Evolutionary conservation across 2,888 invertebrate genomes (phyloP), one percentile per base, ranked within the genome.

Genomic region (Panopea generosa): DNA sequence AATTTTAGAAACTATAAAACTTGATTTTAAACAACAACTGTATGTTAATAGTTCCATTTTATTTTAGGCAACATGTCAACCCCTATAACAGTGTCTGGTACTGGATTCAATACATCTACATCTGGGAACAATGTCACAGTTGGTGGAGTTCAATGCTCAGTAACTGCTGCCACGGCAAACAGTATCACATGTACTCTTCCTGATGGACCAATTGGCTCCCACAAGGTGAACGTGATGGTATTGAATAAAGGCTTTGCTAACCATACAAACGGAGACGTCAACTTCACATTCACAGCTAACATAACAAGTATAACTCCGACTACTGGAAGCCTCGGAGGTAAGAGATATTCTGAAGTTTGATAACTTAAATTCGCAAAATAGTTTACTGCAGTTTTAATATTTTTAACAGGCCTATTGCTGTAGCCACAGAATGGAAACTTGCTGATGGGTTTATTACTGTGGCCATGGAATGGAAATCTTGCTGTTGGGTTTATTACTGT

Each of bases 121-220:
- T 26, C 68, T 6, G 78, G 85, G 20, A 87, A 88, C 55, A 45
- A 20, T 0, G 89, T 90, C 4, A 73, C 56, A 1, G 76, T 91
- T 24, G 90, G 87, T 20, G 87, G 84, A 0, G 82, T 79, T 6
- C 53, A 40, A 4, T 91, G 91, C 60, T 26, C 55, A 0, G 83
- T 89, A 0, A 82, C 83, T 0, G 71, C 75, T 6, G 78, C 84
- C 2, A 83, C 77, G 0, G 33, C 72, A 33, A 86, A 86, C 0
- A 18, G 69, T 26, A 62, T 90, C 2, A 66, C 56, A 2, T 90
- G 90, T 62, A 73, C 47, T 1, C 60, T 86, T 4, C 88, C 84
- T 2, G 77, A 84, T 9, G 84, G 86, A 2, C 75, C 84, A 6
- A 77, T 79, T 1, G 86, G 83, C 2, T 16, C 49, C 6, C 70